phyloP scores from a whole-genome alignment of 1,140 invertebrate genomes.

The Goniozus legneri region DNA sequence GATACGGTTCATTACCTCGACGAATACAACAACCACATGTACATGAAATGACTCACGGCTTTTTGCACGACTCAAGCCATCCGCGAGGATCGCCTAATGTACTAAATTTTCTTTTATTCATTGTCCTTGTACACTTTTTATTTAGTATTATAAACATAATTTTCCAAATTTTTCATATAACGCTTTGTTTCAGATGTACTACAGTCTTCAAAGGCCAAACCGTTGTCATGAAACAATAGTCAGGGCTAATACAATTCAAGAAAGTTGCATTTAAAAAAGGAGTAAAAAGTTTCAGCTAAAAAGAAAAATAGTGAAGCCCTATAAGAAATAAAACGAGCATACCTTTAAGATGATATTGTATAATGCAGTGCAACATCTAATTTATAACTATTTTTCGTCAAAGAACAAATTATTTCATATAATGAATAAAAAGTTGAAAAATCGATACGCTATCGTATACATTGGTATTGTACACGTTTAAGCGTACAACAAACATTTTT shows the following conservation, averaged over 20 bases:
- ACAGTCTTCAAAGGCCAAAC: conserved; percentile 42
- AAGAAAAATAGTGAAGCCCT: neutral
- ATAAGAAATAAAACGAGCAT: neutral
- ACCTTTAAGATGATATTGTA: too few relatives aligned
- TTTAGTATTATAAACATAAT: too few relatives aligned
- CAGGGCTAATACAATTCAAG: conserved; percentile 38
- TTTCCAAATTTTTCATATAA: too few relatives aligned
- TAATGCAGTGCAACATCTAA: too few relatives aligned
- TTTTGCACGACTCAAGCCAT: conserved; percentile 40
- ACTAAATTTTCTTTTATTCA: conserved; percentile 23
- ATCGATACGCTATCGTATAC: too few relatives aligned
- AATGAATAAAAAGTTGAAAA: too few relatives aligned
- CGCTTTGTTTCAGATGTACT: conserved; percentile 34
- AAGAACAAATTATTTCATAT: too few relatives aligned
- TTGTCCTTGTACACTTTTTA: too few relatives aligned
- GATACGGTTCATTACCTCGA: conserved; percentile 40
- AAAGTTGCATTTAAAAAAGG: conserved; percentile 40
- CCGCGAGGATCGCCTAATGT: conserved; percentile 41
- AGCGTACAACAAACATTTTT: conserved; percentile 31
- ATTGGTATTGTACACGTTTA: conserved; percentile 24
- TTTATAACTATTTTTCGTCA: too few relatives aligned
- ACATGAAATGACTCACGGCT: conserved; percentile 34
- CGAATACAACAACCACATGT: conserved; percentile 38
- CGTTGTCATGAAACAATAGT: conserved; percentile 36
- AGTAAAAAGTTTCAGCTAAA: neutral